Percentiles rank a stretch among this genome's conserved stretches.
Evolutionary conservation across 2,888 invertebrate genomes (phyloP).

Genomic region (Heliconius hortense): DNA sequence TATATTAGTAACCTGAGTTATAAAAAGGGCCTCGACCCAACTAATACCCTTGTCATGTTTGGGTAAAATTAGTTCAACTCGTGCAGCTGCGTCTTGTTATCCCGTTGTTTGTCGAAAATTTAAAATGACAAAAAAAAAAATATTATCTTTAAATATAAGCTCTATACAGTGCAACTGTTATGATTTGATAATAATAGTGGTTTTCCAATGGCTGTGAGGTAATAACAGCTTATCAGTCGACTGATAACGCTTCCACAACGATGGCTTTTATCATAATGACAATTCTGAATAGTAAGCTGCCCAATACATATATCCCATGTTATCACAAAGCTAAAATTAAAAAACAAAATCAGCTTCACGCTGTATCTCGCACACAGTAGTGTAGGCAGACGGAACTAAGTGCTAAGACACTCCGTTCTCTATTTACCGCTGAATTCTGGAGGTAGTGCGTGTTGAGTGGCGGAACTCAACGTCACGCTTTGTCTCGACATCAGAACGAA

Average conservation of each 20-base stretch:
- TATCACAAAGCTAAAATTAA: background rate
- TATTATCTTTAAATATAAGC: conserved; percentile 46
- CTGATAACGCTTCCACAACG: conserved; percentile 25
- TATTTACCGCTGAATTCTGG: too few species aligned
- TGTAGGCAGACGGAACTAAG: too few species aligned
- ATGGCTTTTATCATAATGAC: conserved; percentile 15
- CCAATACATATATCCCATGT: conserved; percentile 9
- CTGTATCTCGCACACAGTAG: too few species aligned
- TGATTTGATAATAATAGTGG: conserved; percentile 44
- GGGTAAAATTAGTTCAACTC: conserved; percentile 78
- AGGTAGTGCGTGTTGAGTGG: too few species aligned
- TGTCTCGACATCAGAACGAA: background rate
- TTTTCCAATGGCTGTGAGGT: conserved; percentile 31
- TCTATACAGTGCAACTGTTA: background rate
- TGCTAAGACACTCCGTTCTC: too few species aligned
- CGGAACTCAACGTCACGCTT: background rate
- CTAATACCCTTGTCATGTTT: conserved; percentile 81
- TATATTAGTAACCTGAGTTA: conserved; percentile 62
- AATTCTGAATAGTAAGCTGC: conserved; percentile 6
- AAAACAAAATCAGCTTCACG: too few species aligned
- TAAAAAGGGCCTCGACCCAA: conserved; percentile 76
- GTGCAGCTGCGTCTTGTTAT: conserved; percentile 72
- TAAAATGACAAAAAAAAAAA: conserved; percentile 66
- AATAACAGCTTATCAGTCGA: conserved; percentile 25
- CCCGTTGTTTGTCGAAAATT: conserved; percentile 69